Evolutionary conservation across 35 echinoderm and acorn worm species (phyloP), one percentile per base, ranked within the genome.

Genomic region (Apostichopus californicus): DNA sequence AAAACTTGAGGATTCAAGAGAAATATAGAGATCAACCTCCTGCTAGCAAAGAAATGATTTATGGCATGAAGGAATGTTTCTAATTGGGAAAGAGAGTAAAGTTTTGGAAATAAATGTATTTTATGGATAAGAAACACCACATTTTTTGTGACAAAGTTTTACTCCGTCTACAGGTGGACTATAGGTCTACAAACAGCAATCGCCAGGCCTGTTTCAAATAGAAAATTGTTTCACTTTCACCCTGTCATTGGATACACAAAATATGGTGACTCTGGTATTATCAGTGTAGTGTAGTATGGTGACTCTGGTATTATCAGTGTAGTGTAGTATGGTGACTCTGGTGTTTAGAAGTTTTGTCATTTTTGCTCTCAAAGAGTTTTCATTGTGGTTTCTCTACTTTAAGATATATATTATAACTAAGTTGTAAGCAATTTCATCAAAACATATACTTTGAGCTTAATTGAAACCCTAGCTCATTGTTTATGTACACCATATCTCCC

Each of bases 11-110:
- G 81, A 85, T 85, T 17, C 57, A 85, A 5, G 55, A 17, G 81
- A 85, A 85, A 85, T 85, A 85, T 59, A 85, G 81, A 85, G 81
- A 85, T 85, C 81, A 85, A 59, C 81, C 81, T 85, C 81, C 81
- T 85, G 81, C 81, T 25, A 85, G 81, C 55, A 85, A 52, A 25
- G 57, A 85, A 58, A 85, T 85, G 81, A 85, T 58, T 85, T 59
- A 11, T 85, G 81, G 81, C 81, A 85, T 85, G 81, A 24, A 85
- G 81, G 81, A 85, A 85, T 85, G 81, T 85, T 85, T 85, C 57
- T 85, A 85, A 85, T 85, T 85, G 81, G 81, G 55, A 85, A 59
- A 7, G 57, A 85, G 54, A 12, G 81, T 5, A 85, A 85, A 52
- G 17, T 81, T 85, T 68, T 68, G 71, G 24, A 75, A 75, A 75